phyloP scores from a whole-genome alignment of 2,888 invertebrate species.

The Clunio marinus region DNA sequence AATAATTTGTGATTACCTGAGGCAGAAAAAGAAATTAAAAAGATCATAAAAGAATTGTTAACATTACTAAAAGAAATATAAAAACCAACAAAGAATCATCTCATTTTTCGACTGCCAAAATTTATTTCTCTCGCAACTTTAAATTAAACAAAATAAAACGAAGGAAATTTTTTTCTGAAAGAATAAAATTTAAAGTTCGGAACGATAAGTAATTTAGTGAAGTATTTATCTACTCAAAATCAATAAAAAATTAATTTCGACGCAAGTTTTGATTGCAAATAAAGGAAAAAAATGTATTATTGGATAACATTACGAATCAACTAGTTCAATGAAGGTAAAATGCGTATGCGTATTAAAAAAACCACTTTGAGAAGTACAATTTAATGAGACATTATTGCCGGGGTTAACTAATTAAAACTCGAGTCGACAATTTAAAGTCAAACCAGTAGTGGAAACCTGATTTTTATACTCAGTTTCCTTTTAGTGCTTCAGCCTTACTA shows the following conservation, averaged over 20 bases:
- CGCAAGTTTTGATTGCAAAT: background rate
- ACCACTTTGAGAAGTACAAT: background rate
- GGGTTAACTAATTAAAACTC: constrained; percentile 23
- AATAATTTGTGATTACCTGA: background rate
- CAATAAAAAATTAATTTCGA: background rate
- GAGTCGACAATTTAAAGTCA: constrained; percentile 2
- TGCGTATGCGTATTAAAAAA: background rate
- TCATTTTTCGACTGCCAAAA: too few relatives aligned
- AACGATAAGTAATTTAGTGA: background rate
- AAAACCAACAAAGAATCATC: too few relatives aligned
- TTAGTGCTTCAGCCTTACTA: background rate
- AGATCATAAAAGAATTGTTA: too few relatives aligned
- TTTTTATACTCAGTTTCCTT: constrained; percentile 5
- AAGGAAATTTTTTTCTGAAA: too few relatives aligned
- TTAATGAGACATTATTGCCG: constrained; percentile 31
- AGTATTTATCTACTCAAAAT: too few relatives aligned
- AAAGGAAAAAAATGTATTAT: background rate
- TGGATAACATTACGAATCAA: background rate
- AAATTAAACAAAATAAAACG: too few relatives aligned
- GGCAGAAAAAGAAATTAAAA: too few relatives aligned
- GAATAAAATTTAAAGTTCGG: too few relatives aligned
- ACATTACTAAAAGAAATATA: too few relatives aligned
- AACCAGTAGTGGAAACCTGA: constrained; percentile 17
- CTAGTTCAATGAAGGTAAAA: background rate
- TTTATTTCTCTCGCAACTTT: too few relatives aligned